Conservation (phyloP, 2,888 invertebrate species). For the Scrobipalpa costella region DNA sequence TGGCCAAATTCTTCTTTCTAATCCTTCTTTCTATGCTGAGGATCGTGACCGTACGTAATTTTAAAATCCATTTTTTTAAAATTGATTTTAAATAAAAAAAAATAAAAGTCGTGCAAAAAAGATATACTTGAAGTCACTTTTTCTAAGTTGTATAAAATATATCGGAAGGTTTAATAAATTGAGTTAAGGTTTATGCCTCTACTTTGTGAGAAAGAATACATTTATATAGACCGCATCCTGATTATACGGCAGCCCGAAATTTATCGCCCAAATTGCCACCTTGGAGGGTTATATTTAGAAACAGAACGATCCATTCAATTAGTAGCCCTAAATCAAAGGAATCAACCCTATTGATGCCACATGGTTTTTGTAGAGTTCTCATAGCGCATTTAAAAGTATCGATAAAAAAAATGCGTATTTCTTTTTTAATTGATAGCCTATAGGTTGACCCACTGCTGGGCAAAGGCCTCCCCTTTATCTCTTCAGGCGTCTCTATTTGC, state of each 20-base stretch:
- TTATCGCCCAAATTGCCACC: conserved; percentile 53
- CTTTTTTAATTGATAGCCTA: too few species aligned
- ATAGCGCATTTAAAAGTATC: background rate
- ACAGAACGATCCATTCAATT: conserved; percentile 40
- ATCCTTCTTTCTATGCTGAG: too few species aligned
- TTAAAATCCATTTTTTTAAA: too few species aligned
- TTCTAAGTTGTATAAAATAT: background rate
- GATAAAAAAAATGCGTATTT: background rate
- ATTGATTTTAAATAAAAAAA: background rate
- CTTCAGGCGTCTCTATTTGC: too few species aligned
- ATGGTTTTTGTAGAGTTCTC: conserved; percentile 14
- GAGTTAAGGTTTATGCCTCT: background rate
- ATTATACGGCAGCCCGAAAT: conserved; percentile 50
- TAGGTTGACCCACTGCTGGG: too few species aligned
- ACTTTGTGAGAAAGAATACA: conserved; percentile 33
- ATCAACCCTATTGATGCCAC: conserved; percentile 23
- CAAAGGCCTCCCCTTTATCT: too few species aligned
- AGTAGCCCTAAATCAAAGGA: conserved; percentile 45
- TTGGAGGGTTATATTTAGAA: conserved; percentile 48
- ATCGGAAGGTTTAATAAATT: conserved; percentile 15
- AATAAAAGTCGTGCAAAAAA: too few species aligned
- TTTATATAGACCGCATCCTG: conserved; percentile 37
- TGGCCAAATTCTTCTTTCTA: too few species aligned
- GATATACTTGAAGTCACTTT: background rate
- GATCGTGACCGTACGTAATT: background rate